phyloP scores from a whole-genome alignment of 2,797 vertebrate species.

The Mastacembelus armatus region DNA sequence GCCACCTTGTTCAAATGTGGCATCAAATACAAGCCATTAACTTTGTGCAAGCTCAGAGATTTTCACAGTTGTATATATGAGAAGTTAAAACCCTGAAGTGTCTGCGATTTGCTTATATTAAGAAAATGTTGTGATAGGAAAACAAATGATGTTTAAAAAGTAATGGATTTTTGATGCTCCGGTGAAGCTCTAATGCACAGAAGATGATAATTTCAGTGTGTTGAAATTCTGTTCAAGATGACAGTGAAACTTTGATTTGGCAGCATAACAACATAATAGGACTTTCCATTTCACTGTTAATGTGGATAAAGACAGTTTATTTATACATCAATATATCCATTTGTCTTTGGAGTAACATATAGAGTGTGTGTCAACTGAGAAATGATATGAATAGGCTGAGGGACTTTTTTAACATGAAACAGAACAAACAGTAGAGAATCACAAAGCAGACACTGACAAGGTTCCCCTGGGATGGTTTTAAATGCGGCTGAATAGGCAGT shows the following conservation, averaged over 20 bases:
- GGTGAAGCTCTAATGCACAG: slow-evolving; percentile 51
- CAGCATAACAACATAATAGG: slow-evolving; percentile 1
- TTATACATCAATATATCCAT: background rate
- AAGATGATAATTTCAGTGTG: slow-evolving; percentile 60
- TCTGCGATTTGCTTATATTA: slow-evolving; percentile 49
- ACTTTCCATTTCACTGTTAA: slow-evolving; percentile 1
- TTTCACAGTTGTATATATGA: slow-evolving; percentile 17
- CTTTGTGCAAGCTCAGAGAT: slow-evolving; percentile 50
- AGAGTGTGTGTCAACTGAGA: background rate
- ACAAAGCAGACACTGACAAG: background rate
- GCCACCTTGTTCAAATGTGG: slow-evolving; percentile 42
- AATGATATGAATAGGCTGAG: slow-evolving; percentile 5
- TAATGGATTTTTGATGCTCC: slow-evolving; percentile 55
- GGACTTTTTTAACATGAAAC: slow-evolving; percentile 9
- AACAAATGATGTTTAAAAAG: slow-evolving; percentile 52
- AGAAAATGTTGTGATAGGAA: slow-evolving; percentile 34
- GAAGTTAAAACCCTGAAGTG: slow-evolving; percentile 46
- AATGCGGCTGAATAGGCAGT: slow-evolving; percentile 4
- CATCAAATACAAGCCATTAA: slow-evolving; percentile 52
- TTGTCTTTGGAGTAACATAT: background rate
- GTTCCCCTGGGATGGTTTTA: background rate
- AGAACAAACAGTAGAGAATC: slow-evolving; percentile 1
- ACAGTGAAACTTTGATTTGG: slow-evolving; percentile 12
- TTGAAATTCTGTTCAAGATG: slow-evolving; percentile 7
- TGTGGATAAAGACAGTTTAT: slow-evolving; percentile 4